Conservation (phyloP, 2,888 invertebrate species). For the Pristionchus fissidentatus region DNA sequence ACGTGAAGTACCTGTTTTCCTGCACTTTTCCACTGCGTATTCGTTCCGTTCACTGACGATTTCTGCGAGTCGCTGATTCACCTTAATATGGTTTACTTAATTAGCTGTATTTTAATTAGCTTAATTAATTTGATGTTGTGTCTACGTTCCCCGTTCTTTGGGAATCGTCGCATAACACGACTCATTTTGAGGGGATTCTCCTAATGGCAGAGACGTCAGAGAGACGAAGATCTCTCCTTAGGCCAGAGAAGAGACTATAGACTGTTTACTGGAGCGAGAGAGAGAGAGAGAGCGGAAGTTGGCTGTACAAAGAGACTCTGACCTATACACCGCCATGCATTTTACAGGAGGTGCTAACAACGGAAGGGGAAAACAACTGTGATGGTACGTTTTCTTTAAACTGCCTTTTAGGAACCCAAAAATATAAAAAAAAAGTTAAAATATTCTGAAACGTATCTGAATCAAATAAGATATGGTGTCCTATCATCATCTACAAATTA, state of each 20-base stretch:
- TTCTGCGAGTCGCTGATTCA: conserved; percentile 13
- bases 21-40: background rate
- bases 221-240: background rate
- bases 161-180: background rate
- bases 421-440: no score
- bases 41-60: conserved; percentile 27
- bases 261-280: no score
- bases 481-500: background rate
- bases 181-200: background rate
- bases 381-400: no score
- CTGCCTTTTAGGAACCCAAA: background rate
- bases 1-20: background rate
- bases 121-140: background rate
- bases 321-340: no score
- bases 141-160: background rate
- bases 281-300: no score
- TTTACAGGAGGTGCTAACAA: no score
- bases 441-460: no score
- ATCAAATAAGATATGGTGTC: no score
- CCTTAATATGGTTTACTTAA: background rate
- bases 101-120: background rate
- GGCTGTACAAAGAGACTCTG: no score
- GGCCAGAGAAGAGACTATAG: no score
- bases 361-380: no score
- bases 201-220: background rate